Evolutionary conservation across 2,888 invertebrate genomes (phyloP).

Genomic region (Caenorhabditis virilis): DNA sequence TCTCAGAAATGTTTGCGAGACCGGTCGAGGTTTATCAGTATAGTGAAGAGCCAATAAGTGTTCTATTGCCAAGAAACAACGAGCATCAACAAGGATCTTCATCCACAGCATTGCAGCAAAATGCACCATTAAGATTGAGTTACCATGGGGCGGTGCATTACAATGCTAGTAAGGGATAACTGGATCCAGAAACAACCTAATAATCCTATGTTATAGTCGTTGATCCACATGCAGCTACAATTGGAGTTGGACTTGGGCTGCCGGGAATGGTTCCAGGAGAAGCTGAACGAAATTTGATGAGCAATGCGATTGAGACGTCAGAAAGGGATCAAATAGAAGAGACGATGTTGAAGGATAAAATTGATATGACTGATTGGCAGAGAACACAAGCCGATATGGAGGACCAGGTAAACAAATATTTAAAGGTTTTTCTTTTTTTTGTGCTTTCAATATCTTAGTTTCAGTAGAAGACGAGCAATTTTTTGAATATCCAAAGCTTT

Average conservation of each 20-base stretch:
- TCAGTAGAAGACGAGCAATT: background rate
- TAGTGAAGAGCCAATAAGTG: slow-evolving; percentile 80
- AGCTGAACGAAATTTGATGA: slow-evolving; percentile 59
- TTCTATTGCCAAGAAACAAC: slow-evolving; percentile 77
- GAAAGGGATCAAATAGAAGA: slow-evolving; percentile 69
- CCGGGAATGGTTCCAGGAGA: slow-evolving; percentile 71
- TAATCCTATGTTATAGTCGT: slow-evolving; percentile 73
- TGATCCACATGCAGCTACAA: slow-evolving; percentile 79
- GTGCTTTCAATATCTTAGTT: background rate
- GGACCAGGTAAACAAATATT: slow-evolving; percentile 9
- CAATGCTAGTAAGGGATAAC: slow-evolving; percentile 74
- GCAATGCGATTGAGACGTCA: slow-evolving; percentile 49
- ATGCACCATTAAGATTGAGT: slow-evolving; percentile 79
- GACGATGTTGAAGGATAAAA: slow-evolving; percentile 88
- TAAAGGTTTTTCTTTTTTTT: background rate
- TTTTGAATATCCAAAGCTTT: background rate
- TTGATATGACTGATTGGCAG: slow-evolving; percentile 87
- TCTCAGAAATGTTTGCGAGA: slow-evolving; percentile 86
- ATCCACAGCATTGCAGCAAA: slow-evolving; percentile 37
- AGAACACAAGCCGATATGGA: slow-evolving; percentile 77
- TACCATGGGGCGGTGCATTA: slow-evolving; percentile 87
- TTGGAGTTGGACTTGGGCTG: slow-evolving; percentile 84
- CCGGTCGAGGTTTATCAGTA: slow-evolving; percentile 86
- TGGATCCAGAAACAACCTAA: slow-evolving; percentile 7
- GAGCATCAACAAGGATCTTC: slow-evolving; percentile 75